Percentiles rank a stretch among this genome's conserved stretches.
phyloP scores from a whole-genome alignment of 2,888 invertebrate genomes.

The Cynaeus angustus region DNA sequence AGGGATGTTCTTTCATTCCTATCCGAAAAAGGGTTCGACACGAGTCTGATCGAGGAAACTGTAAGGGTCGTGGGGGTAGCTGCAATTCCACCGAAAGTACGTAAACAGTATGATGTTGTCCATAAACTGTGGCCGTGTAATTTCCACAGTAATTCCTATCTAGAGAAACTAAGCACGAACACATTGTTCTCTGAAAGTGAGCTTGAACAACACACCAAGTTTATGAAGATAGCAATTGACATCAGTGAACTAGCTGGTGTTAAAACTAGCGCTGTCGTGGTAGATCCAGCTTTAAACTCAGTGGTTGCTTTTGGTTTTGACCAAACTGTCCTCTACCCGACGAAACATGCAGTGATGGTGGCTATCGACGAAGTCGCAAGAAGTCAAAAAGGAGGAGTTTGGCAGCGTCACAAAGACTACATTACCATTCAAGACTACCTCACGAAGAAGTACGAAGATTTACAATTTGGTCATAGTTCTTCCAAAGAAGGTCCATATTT shows the following conservation, averaged over 20 bases:
- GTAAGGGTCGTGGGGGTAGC: constrained; percentile 77
- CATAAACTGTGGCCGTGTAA: constrained; percentile 85
- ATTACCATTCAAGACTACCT: constrained; percentile 61
- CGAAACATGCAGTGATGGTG: constrained; percentile 90
- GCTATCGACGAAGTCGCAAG: constrained; percentile 89
- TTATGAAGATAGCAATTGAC: constrained; percentile 77
- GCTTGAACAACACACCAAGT: constrained; percentile 73
- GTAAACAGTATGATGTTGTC: constrained; percentile 78
- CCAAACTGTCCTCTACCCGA: constrained; percentile 77
- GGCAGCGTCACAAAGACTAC: constrained; percentile 69
- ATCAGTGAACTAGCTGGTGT: constrained; percentile 68
- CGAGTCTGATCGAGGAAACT: constrained; percentile 72
- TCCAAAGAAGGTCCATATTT: constrained; percentile 80
- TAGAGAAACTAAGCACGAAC: constrained; percentile 80
- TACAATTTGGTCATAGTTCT: constrained; percentile 70
- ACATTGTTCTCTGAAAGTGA: constrained; percentile 76
- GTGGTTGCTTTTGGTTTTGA: constrained; percentile 81
- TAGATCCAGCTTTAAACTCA: constrained; percentile 80
- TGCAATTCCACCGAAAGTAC: constrained; percentile 76
- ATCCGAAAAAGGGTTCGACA: constrained; percentile 72
- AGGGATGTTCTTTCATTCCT: constrained; percentile 63
- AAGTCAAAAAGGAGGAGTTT: constrained; percentile 87
- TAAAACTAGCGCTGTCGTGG: constrained; percentile 77
- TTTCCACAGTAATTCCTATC: constrained; percentile 85
- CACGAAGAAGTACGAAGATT: constrained; percentile 65